Percentiles rank a stretch among this genome's conserved stretches.
phyloP scores from a whole-genome alignment of 1,140 invertebrate species.

The Danaus melanippus region DNA sequence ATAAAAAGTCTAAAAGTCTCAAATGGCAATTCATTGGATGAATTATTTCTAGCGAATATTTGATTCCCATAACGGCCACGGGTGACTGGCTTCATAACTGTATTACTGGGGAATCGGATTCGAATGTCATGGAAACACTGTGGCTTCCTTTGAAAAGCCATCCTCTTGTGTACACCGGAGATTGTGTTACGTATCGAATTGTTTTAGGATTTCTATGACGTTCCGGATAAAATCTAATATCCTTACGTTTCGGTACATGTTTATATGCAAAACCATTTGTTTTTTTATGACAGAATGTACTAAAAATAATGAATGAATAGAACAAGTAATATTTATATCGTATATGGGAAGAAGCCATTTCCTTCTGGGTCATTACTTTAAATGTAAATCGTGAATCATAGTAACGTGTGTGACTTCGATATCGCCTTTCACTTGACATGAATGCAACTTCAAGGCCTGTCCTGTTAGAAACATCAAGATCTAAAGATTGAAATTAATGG shows the following conservation, averaged over 20 bases:
- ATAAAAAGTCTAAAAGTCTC: too few relatives aligned
- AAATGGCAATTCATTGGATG: too few relatives aligned
- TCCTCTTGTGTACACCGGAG: conserved; percentile 29
- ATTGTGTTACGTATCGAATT: conserved; percentile 40
- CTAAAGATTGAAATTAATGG: too few relatives aligned
- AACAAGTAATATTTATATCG: too few relatives aligned
- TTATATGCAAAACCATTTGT: too few relatives aligned
- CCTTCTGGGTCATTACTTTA: too few relatives aligned
- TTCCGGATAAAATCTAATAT: too few relatives aligned
- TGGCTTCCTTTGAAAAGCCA: conserved; percentile 22
- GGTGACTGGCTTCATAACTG: conserved; percentile 34
- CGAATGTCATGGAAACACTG: conserved; percentile 13
- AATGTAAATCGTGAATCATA: conserved; percentile 11
- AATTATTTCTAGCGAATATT: conserved; percentile 1
- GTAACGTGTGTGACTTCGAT: conserved; percentile 24
- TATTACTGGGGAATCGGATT: conserved; percentile 16
- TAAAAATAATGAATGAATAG: too few relatives aligned
- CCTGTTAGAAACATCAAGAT: conserved; percentile 12
- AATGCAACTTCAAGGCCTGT: conserved; percentile 54
- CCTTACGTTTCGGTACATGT: too few relatives aligned
- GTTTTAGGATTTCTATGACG: too few relatives aligned
- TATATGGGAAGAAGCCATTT: too few relatives aligned
- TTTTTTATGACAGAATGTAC: too few relatives aligned
- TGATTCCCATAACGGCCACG: conserved; percentile 26
- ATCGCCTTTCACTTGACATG: conserved; percentile 52